These are phyloP conservation scores for Columba guinea DNA, from an alignment of 2,797 vertebrate species.

Conservation along the genomic window DNA sequence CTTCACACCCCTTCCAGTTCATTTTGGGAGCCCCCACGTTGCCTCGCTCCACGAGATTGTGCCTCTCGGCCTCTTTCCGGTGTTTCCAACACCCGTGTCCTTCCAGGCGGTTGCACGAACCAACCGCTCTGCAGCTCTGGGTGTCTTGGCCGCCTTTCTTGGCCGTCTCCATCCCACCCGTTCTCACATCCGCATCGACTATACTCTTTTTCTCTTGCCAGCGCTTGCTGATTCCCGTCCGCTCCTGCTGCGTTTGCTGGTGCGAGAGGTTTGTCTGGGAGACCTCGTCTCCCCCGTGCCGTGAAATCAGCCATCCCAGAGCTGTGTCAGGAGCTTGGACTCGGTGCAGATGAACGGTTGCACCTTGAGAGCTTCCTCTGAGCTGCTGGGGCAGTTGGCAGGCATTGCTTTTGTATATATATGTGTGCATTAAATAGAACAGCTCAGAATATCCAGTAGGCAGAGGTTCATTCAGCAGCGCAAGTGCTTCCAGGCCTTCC, in stretches of 20 bases:
- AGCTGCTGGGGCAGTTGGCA: slow-evolving; percentile 41
- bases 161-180: background rate
- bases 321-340: background rate
- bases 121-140: background rate
- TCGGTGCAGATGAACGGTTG: background rate
- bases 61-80: fast-evolving
- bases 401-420: background rate
- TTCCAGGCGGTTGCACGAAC: background rate
- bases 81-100: fast-evolving
- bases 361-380: slow-evolving; percentile 17
- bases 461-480: slow-evolving; percentile 30
- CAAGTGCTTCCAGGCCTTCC: background rate
- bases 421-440: slow-evolving; percentile 44
- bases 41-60: fast-evolving
- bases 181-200: background rate
- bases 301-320: no score
- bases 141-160: background rate
- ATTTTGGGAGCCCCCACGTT: fast-evolving
- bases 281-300: background rate
- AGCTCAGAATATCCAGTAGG: slow-evolving; percentile 37
- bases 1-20: background rate
- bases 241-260: background rate
- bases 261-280: background rate
- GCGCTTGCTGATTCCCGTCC: background rate
- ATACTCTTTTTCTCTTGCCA: background rate